A percentile compares a stretch with the other conserved stretches of the same genome.
Conservation (phyloP, 2,113 vertebrate species). For the Diadophis punctatus region DNA sequence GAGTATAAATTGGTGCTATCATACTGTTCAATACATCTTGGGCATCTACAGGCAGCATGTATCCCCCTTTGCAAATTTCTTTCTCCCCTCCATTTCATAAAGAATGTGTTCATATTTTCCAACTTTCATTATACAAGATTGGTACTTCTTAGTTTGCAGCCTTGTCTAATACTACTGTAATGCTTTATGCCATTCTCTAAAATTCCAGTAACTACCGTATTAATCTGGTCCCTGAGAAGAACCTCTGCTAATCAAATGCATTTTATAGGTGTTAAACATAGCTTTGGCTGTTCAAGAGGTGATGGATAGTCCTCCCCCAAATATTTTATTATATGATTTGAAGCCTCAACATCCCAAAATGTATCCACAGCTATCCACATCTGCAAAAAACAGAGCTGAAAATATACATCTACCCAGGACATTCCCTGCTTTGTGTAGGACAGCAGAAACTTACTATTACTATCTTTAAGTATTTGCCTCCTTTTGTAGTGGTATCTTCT, state of each 20-base stretch:
- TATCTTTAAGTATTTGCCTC: background rate
- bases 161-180: background rate
- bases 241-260: background rate
- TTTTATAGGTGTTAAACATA: background rate
- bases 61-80: background rate
- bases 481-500: background rate
- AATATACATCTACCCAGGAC: background rate
- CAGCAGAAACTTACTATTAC: background rate
- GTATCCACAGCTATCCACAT: background rate
- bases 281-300: background rate
- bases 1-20: background rate
- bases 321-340: background rate
- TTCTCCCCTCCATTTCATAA: background rate
- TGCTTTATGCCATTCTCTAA: background rate
- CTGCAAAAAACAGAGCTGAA: background rate
- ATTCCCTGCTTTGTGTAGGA: background rate
- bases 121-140: background rate
- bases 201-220: background rate
- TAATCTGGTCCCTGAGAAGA: background rate
- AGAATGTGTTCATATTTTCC: background rate
- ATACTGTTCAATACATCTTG: background rate
- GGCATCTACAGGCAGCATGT: background rate
- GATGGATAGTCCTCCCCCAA: background rate
- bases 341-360: background rate
- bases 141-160: background rate